phyloP scores from a whole-genome alignment of 1,140 invertebrate species.

The Amyelois transitella region DNA sequence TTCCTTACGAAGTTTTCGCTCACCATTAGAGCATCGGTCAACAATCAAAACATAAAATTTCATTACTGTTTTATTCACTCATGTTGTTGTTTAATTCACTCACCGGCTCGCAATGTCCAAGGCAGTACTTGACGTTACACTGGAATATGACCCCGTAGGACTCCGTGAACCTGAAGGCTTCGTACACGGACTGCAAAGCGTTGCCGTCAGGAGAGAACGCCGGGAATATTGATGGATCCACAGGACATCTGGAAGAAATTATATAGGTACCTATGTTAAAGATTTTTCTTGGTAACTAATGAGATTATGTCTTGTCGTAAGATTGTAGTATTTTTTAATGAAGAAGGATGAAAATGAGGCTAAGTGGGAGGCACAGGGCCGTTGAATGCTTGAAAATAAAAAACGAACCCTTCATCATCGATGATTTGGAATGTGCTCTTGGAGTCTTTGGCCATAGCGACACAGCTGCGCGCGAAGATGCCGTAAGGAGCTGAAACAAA shows the following conservation, averaged over 20 bases:
- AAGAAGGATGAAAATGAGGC: too few relatives aligned
- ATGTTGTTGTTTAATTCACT: slow-evolving; percentile 64
- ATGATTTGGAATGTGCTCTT: slow-evolving; percentile 97
- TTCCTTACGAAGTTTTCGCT: too few relatives aligned
- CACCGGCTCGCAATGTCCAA: slow-evolving; percentile 95
- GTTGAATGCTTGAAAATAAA: neutral
- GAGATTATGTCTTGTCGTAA: too few relatives aligned
- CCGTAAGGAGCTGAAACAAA: slow-evolving; percentile 89
- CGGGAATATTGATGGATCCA: slow-evolving; percentile 94
- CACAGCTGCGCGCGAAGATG: slow-evolving; percentile 95
- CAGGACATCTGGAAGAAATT: slow-evolving; percentile 82
- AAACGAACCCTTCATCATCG: slow-evolving; percentile 89
- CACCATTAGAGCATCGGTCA: too few relatives aligned
- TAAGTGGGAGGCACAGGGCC: too few relatives aligned
- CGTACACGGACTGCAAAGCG: slow-evolving; percentile 92
- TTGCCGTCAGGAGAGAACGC: slow-evolving; percentile 91
- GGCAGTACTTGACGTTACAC: slow-evolving; percentile 96
- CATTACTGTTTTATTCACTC: too few relatives aligned
- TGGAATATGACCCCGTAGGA: slow-evolving; percentile 98
- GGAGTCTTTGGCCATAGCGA: slow-evolving; percentile 97
- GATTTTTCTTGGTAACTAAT: neutral
- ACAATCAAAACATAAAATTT: too few relatives aligned
- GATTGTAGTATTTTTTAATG: too few relatives aligned
- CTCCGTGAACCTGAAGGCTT: slow-evolving; percentile 96
- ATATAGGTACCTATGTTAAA: neutral